These are phyloP conservation scores for Sebastes hubbsi DNA, from an alignment of 2,797 vertebrate species.

Conservation along the genomic window DNA sequence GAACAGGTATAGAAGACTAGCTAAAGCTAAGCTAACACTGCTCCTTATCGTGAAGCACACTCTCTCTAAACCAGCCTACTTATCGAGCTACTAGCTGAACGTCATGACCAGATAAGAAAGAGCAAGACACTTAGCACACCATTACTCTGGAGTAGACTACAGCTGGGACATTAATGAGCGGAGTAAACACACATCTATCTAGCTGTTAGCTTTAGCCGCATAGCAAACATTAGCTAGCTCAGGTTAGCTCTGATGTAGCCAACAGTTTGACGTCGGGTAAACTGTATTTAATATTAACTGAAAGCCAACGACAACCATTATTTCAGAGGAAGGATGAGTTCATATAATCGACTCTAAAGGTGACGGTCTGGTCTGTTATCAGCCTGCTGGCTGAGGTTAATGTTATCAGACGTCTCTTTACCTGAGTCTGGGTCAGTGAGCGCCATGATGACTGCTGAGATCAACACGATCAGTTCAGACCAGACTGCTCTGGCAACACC, in stretches of 20 bases:
- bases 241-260: conserved; percentile 48
- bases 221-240: conserved; percentile 40
- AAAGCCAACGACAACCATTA: background rate
- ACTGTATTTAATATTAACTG: background rate
- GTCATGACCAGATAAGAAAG: conserved; percentile 37
- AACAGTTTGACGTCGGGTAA: conserved; percentile 14
- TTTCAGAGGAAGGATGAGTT: accelerated
- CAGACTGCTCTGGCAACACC: conserved; percentile 18
- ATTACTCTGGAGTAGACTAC: too few species aligned
- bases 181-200: background rate
- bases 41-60: conserved; percentile 64
- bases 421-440: conserved; percentile 72
- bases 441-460: conserved; percentile 86
- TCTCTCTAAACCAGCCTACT: conserved; percentile 27
- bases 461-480: conserved; percentile 74
- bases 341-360: background rate
- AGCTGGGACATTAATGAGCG: background rate
- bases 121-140: background rate
- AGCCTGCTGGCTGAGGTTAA: background rate
- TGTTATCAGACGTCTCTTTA: conserved; percentile 63
- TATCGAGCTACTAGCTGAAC: conserved; percentile 41
- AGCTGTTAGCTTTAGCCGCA: background rate
- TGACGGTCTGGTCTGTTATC: accelerated
- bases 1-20: background rate
- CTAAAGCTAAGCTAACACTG: conserved; percentile 32